Evolutionary conservation across 2,797 vertebrate genomes (phyloP).

Genomic region (Myotis myotis): DNA sequence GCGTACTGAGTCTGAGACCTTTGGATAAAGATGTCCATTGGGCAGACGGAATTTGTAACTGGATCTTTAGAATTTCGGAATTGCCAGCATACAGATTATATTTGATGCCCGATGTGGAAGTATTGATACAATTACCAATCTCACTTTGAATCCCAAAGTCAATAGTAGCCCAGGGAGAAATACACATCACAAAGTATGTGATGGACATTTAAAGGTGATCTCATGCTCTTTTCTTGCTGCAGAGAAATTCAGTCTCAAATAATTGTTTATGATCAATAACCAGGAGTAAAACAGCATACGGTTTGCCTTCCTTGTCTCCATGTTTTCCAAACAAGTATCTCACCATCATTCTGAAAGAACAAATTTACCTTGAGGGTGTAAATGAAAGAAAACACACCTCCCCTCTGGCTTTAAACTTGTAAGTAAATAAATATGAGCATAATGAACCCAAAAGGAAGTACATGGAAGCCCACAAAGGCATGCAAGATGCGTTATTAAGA

Average conservation of each 20-base stretch:
- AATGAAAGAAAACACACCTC: constrained; percentile 16
- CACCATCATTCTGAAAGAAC: not conserved
- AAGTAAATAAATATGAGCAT: constrained; percentile 23
- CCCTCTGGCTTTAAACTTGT: constrained; percentile 27
- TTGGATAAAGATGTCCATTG: not conserved
- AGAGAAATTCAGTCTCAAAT: not conserved
- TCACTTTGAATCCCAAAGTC: not conserved
- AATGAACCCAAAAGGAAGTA: not conserved
- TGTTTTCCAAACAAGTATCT: constrained; percentile 39
- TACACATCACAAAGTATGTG: too few relatives aligned
- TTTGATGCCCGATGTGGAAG: not conserved
- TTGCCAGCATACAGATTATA: not conserved
- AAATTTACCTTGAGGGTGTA: not conserved
- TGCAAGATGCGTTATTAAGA: not conserved
- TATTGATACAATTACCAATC: not conserved
- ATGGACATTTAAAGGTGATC: too few relatives aligned
- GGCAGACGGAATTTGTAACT: not conserved
- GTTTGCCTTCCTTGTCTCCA: not conserved
- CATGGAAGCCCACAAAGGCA: not conserved
- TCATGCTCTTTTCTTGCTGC: too few relatives aligned
- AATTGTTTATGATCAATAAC: not conserved
- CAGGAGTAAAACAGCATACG: not conserved
- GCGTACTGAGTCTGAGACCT: not conserved
- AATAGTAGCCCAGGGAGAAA: not conserved
- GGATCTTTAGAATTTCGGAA: not conserved